Conservation (phyloP, 1,140 invertebrate genomes). For the Drosophila lacertosa region DNA sequence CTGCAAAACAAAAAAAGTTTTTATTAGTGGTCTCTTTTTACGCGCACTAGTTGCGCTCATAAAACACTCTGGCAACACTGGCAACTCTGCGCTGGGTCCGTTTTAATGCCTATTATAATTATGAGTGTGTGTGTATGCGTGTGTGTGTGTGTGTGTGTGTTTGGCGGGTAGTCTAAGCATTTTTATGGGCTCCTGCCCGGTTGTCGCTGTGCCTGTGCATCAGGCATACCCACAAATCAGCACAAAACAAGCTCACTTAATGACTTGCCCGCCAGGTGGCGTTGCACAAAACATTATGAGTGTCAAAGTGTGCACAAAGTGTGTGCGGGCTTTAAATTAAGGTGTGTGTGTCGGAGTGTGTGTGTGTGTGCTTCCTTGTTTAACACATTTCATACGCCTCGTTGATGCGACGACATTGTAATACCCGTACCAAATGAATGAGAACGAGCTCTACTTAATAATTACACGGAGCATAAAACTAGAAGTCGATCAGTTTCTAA, state of each 20-base stretch:
- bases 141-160: constrained; percentile 30
- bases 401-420: constrained; percentile 64
- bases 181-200: constrained; percentile 71
- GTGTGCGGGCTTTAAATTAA: not conserved
- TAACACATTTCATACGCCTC: constrained; percentile 56
- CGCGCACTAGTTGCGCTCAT: constrained; percentile 34
- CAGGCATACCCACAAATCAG: constrained; percentile 54
- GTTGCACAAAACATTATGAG: constrained; percentile 35
- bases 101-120: constrained; percentile 80
- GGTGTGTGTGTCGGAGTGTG: not conserved
- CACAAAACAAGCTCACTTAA: constrained; percentile 79
- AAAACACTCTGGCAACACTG: constrained; percentile 38
- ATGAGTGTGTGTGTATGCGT: constrained; percentile 31
- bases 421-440: constrained; percentile 16
- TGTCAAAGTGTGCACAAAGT: constrained; percentile 18
- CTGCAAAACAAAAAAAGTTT: constrained; percentile 26
- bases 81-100: constrained; percentile 51
- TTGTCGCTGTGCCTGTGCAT: constrained; percentile 13
- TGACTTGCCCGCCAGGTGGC: constrained; percentile 71
- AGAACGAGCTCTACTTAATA: constrained; percentile 1
- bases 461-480: too few species aligned
- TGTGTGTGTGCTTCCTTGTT: constrained; percentile 25
- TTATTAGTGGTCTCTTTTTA: constrained; percentile 30
- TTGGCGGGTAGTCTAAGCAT: constrained; percentile 33
- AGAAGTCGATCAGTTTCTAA: too few species aligned